Conservation (phyloP, 1,140 invertebrate species). For the Acromyrmex heyeri region DNA sequence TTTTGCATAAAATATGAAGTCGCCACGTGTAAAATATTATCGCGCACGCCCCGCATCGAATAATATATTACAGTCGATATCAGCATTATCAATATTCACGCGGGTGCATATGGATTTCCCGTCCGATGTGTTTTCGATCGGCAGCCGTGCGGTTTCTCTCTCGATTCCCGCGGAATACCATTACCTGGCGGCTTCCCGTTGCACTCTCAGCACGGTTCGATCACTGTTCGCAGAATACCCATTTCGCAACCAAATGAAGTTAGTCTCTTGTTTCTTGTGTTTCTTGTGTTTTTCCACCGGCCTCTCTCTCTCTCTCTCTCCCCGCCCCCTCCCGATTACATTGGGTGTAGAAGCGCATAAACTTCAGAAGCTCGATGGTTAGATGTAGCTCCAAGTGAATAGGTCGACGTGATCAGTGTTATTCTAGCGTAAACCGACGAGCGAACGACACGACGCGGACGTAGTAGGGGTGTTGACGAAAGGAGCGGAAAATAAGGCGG, state of each 20-base stretch:
- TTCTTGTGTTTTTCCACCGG: slow-evolving; percentile 51
- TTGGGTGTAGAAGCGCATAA: slow-evolving; percentile 8
- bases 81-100: slow-evolving; percentile 61
- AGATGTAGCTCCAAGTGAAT: slow-evolving; percentile 6
- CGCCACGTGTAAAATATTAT: slow-evolving; percentile 64
- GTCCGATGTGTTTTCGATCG: slow-evolving; percentile 57
- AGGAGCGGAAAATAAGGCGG: slow-evolving; percentile 72
- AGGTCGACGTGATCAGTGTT: slow-evolving; percentile 61
- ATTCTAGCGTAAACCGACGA: slow-evolving; percentile 59
- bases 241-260: slow-evolving; percentile 65
- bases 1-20: slow-evolving; percentile 64
- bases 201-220: slow-evolving; percentile 54
- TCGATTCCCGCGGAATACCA: slow-evolving; percentile 28
- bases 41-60: slow-evolving; percentile 34
- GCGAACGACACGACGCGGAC: background rate
- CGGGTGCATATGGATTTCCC: slow-evolving; percentile 46
- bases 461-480: slow-evolving; percentile 28
- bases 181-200: slow-evolving; percentile 55
- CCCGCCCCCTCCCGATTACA: background rate
- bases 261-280: slow-evolving; percentile 20
- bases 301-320: background rate
- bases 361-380: slow-evolving; percentile 15
- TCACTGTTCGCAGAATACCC: slow-evolving; percentile 52
- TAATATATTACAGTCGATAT: slow-evolving; percentile 61
- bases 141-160: slow-evolving; percentile 25